A percentile compares a stretch with the other conserved stretches of the same genome.
phyloP scores from a whole-genome alignment of 30 jellyfish, hydroid and myxozoan genomes.

The Aurelia sp. region DNA sequence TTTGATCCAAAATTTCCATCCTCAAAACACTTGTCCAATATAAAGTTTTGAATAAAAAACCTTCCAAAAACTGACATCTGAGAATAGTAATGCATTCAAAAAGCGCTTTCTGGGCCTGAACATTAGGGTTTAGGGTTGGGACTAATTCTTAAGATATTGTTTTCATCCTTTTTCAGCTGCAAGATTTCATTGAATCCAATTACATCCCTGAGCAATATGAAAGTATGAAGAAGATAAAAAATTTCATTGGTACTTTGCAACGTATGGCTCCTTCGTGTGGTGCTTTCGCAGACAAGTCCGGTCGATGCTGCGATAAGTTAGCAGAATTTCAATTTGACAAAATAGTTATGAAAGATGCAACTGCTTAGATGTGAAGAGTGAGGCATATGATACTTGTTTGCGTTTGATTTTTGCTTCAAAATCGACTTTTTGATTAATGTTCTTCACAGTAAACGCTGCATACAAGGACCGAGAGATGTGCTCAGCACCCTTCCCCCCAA shows the following conservation, averaged over 20 bases:
- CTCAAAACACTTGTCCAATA: no score
- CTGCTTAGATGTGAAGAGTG: neutral
- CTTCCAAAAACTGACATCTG: no score
- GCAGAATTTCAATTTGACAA: slow-evolving; percentile 69
- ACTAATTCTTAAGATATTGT: neutral
- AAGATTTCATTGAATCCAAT: slow-evolving; percentile 57
- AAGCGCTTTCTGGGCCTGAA: no score
- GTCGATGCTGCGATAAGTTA: neutral
- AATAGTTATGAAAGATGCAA: slow-evolving; percentile 37
- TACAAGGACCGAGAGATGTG: no score
- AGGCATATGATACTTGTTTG: neutral
- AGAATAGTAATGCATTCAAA: no score
- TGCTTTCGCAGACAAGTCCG: neutral
- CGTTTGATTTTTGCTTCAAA: neutral
- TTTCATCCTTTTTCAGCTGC: slow-evolving; percentile 28
- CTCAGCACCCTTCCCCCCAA: no score
- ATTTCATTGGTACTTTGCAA: slow-evolving; percentile 18
- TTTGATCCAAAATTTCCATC: no score
- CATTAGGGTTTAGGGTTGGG: no score
- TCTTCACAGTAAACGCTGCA: no score
- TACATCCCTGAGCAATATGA: slow-evolving; percentile 69
- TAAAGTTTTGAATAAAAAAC: no score
- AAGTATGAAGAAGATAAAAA: slow-evolving; percentile 36
- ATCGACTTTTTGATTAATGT: no score
- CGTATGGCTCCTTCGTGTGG: slow-evolving; percentile 16